Conservation (phyloP, 2,113 vertebrate species). For the Felis catus region F.catus_Fca126_mat1.0 CM031415.1:202774001-202774500, state of each 20-base stretch:
- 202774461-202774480: neutral
- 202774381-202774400: neutral
- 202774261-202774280: neutral
- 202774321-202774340: neutral
- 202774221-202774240: no score
- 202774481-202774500: no score
- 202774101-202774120: neutral
- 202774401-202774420: rapidly evolving
- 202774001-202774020: rapidly evolving
- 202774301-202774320: neutral
- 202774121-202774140: neutral
- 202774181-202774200: neutral
- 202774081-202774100: neutral
- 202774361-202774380: rapidly evolving
- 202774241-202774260: neutral
- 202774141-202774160: neutral
- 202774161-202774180: neutral
- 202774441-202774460: neutral
- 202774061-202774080: neutral
- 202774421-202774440: rapidly evolving
- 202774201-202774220: rapidly evolving
- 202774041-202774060: neutral
- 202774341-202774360: neutral
- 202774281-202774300: neutral
- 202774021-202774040: rapidly evolving